Evolutionary conservation across 1,140 invertebrate genomes (phyloP).

Genomic region (Diprion similis): DNA sequence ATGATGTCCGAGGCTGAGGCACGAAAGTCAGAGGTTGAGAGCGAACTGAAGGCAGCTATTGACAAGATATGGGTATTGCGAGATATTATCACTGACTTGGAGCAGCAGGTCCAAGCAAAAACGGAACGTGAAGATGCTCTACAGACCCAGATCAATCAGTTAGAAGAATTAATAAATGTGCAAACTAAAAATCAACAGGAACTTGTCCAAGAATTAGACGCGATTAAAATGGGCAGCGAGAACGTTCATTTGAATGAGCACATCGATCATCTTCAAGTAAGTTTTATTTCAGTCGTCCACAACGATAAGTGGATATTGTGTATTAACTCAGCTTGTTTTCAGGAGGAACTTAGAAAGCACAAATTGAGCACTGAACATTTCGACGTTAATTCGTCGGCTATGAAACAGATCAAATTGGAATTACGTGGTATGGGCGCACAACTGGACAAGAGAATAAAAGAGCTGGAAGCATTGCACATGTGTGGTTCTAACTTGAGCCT

Average conservation of each 20-base stretch:
- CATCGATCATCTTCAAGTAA: slow-evolving; percentile 61
- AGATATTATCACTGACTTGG: slow-evolving; percentile 78
- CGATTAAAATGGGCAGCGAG: slow-evolving; percentile 59
- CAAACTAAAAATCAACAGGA: slow-evolving; percentile 66
- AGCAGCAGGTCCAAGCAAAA: slow-evolving; percentile 73
- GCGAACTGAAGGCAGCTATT: slow-evolving; percentile 71
- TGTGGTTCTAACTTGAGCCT: slow-evolving; percentile 66
- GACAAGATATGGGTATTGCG: slow-evolving; percentile 76
- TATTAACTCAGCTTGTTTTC: slow-evolving; percentile 15
- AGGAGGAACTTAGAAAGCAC: slow-evolving; percentile 66
- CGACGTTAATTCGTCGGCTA: slow-evolving; percentile 59
- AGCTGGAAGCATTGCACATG: slow-evolving; percentile 72
- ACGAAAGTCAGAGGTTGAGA: slow-evolving; percentile 67
- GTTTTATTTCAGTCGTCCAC: slow-evolving; percentile 5
- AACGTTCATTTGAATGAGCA: slow-evolving; percentile 61
- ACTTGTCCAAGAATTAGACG: slow-evolving; percentile 62
- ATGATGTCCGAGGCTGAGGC: slow-evolving; percentile 67
- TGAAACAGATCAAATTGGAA: slow-evolving; percentile 64
- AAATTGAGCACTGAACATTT: slow-evolving; percentile 64
- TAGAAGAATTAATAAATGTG: slow-evolving; percentile 62
- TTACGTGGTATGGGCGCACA: slow-evolving; percentile 67
- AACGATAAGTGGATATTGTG: not conserved
- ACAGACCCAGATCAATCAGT: slow-evolving; percentile 55
- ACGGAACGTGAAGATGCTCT: slow-evolving; percentile 58
- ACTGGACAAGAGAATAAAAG: slow-evolving; percentile 71